Evolutionary conservation across 2,888 invertebrate species (phyloP).

Genomic region (Metacarcinus magister): DNA sequence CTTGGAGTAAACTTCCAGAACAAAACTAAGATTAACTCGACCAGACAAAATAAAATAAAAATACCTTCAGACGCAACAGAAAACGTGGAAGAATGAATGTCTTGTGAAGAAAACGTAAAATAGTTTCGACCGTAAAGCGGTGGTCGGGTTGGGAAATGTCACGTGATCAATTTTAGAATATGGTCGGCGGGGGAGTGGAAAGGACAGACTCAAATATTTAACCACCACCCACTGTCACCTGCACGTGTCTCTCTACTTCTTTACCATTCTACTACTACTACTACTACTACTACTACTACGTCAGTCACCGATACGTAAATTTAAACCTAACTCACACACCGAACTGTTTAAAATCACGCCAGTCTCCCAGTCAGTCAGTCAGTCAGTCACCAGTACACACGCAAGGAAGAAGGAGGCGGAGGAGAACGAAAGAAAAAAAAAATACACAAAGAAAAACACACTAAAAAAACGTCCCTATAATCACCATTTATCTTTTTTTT

Average conservation of each 20-base stretch:
- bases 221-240: slow-evolving; percentile 31
- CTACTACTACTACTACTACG: too few species aligned
- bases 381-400: too few species aligned
- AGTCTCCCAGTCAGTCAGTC: too few species aligned
- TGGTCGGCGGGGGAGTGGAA: neutral
- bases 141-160: slow-evolving; percentile 3
- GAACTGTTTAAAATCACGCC: too few species aligned
- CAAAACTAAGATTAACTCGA: neutral
- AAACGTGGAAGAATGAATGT: neutral
- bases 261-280: neutral
- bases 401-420: neutral
- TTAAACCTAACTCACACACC: too few species aligned
- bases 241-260: neutral
- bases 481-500: too few species aligned
- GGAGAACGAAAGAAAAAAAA: too few species aligned
- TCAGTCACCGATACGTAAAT: too few species aligned
- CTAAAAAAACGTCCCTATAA: too few species aligned
- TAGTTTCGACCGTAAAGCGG: neutral
- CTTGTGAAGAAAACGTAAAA: neutral
- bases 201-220: slow-evolving; percentile 36
- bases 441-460: too few species aligned
- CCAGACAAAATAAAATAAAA: neutral
- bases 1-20: neutral
- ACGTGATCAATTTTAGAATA: slow-evolving; percentile 36
- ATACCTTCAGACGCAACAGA: neutral